Evolutionary conservation across 2,797 vertebrate genomes (phyloP), one percentile per base, ranked within the genome.

Genomic region (Dipus sagitta): DNA sequence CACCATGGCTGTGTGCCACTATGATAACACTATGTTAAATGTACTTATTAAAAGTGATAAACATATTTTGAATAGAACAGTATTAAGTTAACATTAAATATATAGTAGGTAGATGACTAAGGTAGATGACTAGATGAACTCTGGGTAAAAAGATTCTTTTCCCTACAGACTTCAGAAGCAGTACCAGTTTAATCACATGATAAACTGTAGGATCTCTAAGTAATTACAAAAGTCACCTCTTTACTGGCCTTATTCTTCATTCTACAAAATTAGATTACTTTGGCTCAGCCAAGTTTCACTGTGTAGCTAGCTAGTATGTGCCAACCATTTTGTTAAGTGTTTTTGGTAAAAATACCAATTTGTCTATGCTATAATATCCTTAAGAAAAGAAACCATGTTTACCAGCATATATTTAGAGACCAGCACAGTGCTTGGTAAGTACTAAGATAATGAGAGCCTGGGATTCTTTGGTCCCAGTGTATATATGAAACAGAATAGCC

Each of bases 21-120:
- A n/a, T n/a, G n/a, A 38, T 90, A 91, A 88, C 24, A 47, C 21
- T 68, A 38, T 90, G 20, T 95, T 92, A 93, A 92, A 80, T 81
- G 24, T 77, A 54, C 47, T 91, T 64, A 81, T 85, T 88, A 8
- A 34, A 86, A 94, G n/a, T 92, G 30, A 86, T 80, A 32, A 88
- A 74, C 23, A 21, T 71, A 81, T 93, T 91, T 95, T 86, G 86
- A 90, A 23, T 90, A 90, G 62, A 68, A 88, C 70, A 88, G 65
- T 17, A 88, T 84, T 84, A 80, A 74, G 80, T 81, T 62, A 92
- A 76, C 7, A 88, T n/a, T 79, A 58, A 13, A 28, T 94, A 81
- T 52, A 72, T 14, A 87, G 76, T 75, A n/a, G n/a, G n/a, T n/a
- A n/a, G n/a, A n/a, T n/a, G n/a, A n/a, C n/a, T n/a, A n/a, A 24